phyloP scores from a whole-genome alignment of 2,113 vertebrate genomes.

The Alces alces region DNA sequence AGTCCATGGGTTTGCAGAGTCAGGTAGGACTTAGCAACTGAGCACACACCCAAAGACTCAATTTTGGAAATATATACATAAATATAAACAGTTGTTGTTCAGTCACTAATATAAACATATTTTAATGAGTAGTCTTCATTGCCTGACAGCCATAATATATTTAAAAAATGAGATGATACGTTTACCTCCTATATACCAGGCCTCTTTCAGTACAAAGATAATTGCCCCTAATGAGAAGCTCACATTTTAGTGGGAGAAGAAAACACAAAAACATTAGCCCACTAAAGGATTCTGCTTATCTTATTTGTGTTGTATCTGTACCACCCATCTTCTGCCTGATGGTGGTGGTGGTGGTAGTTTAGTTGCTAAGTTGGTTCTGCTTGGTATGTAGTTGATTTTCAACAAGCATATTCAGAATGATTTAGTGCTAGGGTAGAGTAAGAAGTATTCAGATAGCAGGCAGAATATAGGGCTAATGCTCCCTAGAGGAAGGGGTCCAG shows the following conservation, averaged over 20 bases:
- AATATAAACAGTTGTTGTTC: background rate
- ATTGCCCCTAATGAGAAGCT: background rate
- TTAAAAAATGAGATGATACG: background rate
- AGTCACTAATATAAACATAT: background rate
- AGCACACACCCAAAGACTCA: background rate
- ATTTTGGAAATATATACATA: background rate
- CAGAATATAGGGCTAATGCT: background rate
- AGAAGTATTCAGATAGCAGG: background rate
- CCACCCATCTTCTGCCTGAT: background rate
- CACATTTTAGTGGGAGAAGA: background rate
- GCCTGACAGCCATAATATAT: background rate
- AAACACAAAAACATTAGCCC: background rate
- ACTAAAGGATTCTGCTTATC: background rate
- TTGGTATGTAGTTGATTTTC: background rate
- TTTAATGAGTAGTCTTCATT: background rate
- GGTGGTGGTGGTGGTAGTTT: background rate
- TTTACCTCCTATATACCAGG: background rate
- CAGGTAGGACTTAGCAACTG: background rate
- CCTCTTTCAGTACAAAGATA: background rate
- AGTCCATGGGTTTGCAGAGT: background rate
- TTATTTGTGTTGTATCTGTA: background rate
- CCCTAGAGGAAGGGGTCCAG: background rate
- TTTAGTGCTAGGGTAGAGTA: background rate
- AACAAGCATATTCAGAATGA: background rate
- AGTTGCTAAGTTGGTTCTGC: background rate